A percentile compares a stretch with the other conserved stretches of the same genome.
Evolutionary conservation across 1,140 invertebrate genomes (phyloP).

Genomic region (Drosophila sproati): DNA sequence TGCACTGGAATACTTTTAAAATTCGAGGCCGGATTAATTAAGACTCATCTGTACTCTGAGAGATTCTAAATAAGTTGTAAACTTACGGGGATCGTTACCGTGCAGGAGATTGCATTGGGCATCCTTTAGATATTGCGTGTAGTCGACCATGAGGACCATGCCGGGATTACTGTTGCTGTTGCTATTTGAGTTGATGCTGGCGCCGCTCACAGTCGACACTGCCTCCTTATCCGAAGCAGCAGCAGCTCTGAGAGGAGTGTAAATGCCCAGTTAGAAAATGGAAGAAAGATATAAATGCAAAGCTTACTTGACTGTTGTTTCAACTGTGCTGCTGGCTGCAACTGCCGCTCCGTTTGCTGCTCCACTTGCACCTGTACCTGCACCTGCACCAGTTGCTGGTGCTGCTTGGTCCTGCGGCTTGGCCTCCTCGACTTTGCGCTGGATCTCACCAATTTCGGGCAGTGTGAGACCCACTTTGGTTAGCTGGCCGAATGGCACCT

Average conservation of each 20-base stretch:
- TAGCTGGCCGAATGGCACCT: slow-evolving; percentile 86
- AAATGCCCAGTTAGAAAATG: not conserved
- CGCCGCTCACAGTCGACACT: slow-evolving; percentile 14
- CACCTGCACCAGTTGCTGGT: too few species aligned
- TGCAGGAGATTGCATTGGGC: slow-evolving; percentile 67
- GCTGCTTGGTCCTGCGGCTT: slow-evolving; percentile 25
- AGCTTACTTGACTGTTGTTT: slow-evolving; percentile 6
- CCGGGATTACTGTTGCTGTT: slow-evolving; percentile 77
- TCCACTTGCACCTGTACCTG: not conserved
- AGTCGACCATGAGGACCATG: slow-evolving; percentile 72
- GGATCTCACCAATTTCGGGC: slow-evolving; percentile 87
- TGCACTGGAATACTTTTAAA: too few species aligned
- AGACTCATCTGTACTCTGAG: too few species aligned
- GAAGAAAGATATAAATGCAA: not conserved
- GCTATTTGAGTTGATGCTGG: slow-evolving; percentile 44
- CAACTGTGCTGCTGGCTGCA: not conserved
- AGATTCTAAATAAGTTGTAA: not conserved
- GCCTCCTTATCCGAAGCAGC: slow-evolving; percentile 51
- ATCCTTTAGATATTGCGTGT: slow-evolving; percentile 84
- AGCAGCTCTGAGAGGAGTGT: not conserved
- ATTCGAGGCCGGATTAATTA: too few species aligned
- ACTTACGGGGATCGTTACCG: slow-evolving; percentile 74
- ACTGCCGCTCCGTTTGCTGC: not conserved
- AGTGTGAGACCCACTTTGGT: slow-evolving; percentile 86
- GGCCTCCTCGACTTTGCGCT: slow-evolving; percentile 85